Evolutionary conservation across 2,888 invertebrate genomes (phyloP).

Genomic region (Epirrhoe alternata): DNA sequence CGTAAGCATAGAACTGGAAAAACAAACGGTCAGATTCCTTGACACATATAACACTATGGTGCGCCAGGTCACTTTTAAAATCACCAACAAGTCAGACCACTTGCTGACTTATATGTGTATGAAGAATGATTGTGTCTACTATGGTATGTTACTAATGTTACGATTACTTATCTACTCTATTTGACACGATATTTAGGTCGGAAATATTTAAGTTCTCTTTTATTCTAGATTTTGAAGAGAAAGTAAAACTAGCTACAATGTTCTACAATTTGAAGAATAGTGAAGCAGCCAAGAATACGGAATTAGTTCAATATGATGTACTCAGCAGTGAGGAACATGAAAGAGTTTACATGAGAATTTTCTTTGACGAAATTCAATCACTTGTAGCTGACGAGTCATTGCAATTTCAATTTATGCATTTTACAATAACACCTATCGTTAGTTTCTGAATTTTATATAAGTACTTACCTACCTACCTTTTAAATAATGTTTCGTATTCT

Average conservation of each 20-base stretch:
- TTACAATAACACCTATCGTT: conserved; percentile 83
- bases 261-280: conserved; percentile 68
- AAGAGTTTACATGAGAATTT: conserved; percentile 75
- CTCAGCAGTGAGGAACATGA: conserved; percentile 73
- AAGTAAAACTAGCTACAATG: conserved; percentile 69
- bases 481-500: no score
- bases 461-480: no score
- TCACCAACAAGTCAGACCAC: conserved; percentile 84
- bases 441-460: conserved; percentile 46
- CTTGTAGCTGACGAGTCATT: conserved; percentile 73
- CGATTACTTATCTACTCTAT: no score
- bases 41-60: conserved; percentile 86
- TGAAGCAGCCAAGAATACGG: conserved; percentile 66
- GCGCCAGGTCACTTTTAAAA: conserved; percentile 76
- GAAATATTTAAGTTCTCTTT: background rate
- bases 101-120: conserved; percentile 85
- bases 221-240: conserved; percentile 73
- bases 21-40: conserved; percentile 77
- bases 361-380: conserved; percentile 74
- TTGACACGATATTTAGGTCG: background rate
- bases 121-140: conserved; percentile 72
- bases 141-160: conserved; percentile 51
- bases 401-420: conserved; percentile 71
- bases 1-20: conserved; percentile 80
- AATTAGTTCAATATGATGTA: conserved; percentile 73